Conservation (phyloP, 2,113 vertebrate genomes). For the Misgurnus anguillicaudatus region DNA sequence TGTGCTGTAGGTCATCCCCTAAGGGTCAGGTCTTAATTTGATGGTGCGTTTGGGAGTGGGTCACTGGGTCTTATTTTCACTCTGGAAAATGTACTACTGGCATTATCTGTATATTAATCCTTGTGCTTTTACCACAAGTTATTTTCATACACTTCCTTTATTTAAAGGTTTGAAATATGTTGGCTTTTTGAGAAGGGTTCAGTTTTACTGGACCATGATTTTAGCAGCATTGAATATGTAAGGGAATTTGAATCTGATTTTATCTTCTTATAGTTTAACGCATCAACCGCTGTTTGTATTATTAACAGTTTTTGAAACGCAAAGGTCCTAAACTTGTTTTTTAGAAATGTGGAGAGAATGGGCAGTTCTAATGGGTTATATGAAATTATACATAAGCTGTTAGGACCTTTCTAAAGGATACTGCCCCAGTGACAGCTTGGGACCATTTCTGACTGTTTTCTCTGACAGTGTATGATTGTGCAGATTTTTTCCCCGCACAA, state of each 20-base stretch:
- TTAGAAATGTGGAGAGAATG: too few relatives aligned
- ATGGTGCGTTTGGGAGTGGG: neutral
- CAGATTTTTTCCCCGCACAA: constrained; percentile 27
- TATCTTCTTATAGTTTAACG: neutral
- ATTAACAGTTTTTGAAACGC: neutral
- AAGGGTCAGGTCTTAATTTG: constrained; percentile 33
- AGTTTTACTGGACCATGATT: neutral
- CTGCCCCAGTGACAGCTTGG: too few relatives aligned
- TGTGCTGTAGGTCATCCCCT: constrained; percentile 23
- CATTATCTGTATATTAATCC: constrained; percentile 47
- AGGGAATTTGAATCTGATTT: neutral
- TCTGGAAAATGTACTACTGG: constrained; percentile 9
- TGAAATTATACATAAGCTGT: too few relatives aligned
- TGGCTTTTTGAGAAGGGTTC: neutral
- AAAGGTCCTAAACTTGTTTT: neutral
- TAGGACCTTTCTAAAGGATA: too few relatives aligned
- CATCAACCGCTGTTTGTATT: too few relatives aligned
- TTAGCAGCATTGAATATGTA: neutral
- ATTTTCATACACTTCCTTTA: neutral
- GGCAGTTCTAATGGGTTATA: too few relatives aligned
- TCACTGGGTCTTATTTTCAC: neutral
- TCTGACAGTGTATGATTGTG: too few relatives aligned
- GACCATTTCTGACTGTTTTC: too few relatives aligned
- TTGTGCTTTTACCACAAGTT: neutral
- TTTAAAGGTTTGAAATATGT: neutral